Percentiles rank a stretch among this genome's conserved stretches.
phyloP scores from a whole-genome alignment of 92 coral and sea anemone species.

The Parazoanthus atlanticus region DNA sequence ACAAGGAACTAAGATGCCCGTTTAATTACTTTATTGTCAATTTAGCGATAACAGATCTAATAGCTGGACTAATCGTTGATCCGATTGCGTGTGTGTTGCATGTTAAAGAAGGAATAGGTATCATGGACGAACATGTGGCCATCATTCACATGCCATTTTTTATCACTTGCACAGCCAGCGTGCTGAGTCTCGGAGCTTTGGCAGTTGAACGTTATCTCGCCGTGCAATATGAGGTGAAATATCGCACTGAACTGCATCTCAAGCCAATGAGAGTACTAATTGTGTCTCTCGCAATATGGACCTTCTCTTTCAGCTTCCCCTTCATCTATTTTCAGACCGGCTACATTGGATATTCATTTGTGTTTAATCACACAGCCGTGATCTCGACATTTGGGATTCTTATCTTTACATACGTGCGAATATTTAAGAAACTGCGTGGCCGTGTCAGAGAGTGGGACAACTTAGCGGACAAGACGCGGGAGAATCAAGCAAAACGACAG shows the following conservation, averaged over 20 bases:
- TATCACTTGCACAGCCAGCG: constrained; percentile 53
- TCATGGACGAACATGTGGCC: background rate
- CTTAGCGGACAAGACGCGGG: background rate
- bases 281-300: constrained; percentile 18
- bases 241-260: constrained; percentile 42
- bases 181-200: constrained; percentile 48
- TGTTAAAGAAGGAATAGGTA: constrained; percentile 47
- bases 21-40: constrained; percentile 51
- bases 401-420: constrained; percentile 26
- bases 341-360: constrained; percentile 31
- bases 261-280: constrained; percentile 43
- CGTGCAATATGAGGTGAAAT: constrained; percentile 43
- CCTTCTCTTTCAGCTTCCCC: constrained; percentile 12
- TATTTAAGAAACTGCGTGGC: constrained; percentile 22
- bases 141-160: constrained; percentile 51
- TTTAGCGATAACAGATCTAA: constrained; percentile 51
- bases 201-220: constrained; percentile 57
- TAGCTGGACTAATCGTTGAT: constrained; percentile 46
- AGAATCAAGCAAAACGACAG: constrained; percentile 31
- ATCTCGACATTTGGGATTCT: constrained; percentile 12
- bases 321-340: constrained; percentile 17
- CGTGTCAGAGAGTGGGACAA: constrained; percentile 29
- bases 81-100: constrained; percentile 43
- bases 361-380: constrained; percentile 37
- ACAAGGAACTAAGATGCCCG: constrained; percentile 49